A percentile compares a stretch with the other conserved stretches of the same genome.
Evolutionary conservation across 2,797 vertebrate species (phyloP).

Genomic region (Rhabdophis nuchalis): DNA sequence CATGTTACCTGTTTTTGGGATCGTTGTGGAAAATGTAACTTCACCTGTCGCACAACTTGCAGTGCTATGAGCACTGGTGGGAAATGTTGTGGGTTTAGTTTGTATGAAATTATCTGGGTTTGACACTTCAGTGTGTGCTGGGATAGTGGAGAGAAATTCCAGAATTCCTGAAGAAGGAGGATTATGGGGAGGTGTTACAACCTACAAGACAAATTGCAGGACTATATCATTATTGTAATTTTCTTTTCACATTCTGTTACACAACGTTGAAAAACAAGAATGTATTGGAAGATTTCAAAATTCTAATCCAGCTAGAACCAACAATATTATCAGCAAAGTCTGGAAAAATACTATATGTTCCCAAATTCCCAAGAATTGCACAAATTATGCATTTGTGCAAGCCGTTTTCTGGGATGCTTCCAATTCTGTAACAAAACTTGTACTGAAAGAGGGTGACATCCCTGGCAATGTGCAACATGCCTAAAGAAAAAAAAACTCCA

Average conservation of each 20-base stretch:
- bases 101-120: constrained; percentile 36
- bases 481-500: not conserved
- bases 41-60: constrained; percentile 9
- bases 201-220: constrained; percentile 61
- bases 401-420: not conserved
- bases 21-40: constrained; percentile 8
- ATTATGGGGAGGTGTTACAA: constrained; percentile 55
- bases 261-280: not conserved
- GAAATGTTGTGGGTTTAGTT: constrained; percentile 26
- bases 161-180: constrained; percentile 46
- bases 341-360: not conserved
- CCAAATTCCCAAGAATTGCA: not conserved
- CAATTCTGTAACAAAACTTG: not conserved
- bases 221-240: constrained; percentile 4
- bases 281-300: not conserved
- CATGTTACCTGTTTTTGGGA: constrained; percentile 60
- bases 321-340: not conserved
- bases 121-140: constrained; percentile 25
- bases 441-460: not conserved
- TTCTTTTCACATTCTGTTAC: not conserved
- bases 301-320: not conserved
- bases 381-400: not conserved
- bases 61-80: constrained; percentile 17
- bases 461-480: not conserved
- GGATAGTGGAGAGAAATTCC: constrained; percentile 26